Conservation (phyloP, 2,797 vertebrate species). For the Diglossa cyanea region DNA sequence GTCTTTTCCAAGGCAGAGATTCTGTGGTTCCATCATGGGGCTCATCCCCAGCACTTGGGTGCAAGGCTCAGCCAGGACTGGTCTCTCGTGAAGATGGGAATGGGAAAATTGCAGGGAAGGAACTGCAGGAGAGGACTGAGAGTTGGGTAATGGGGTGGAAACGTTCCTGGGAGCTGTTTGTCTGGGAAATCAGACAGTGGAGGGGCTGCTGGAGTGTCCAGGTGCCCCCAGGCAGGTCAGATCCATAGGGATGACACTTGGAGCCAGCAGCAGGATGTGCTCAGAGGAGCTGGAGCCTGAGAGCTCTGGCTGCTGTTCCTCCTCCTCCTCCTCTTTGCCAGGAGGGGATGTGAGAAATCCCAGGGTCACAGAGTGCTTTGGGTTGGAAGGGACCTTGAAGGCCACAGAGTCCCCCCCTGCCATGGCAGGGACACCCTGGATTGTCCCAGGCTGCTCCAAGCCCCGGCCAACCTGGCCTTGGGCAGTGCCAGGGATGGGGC, state of each 20-base stretch:
- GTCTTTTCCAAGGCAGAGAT: accelerated
- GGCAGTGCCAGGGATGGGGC: not conserved
- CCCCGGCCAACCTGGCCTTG: not conserved
- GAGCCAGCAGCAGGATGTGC: not conserved
- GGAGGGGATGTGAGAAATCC: not conserved
- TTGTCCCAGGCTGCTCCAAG: not conserved
- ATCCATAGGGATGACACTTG: not conserved
- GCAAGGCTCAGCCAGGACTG: accelerated
- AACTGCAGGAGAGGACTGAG: not conserved
- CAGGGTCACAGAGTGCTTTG: not conserved
- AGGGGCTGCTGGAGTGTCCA: not conserved
- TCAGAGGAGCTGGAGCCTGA: not conserved
- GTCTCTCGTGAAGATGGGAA: accelerated
- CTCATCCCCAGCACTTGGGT: accelerated
- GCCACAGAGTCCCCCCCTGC: not conserved
- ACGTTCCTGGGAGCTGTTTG: not conserved
- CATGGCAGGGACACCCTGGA: not conserved
- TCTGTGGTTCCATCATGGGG: accelerated
- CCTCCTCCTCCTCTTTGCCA: not conserved
- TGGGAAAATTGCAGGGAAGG: not conserved
- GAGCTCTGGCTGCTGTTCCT: not conserved
- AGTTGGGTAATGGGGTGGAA: not conserved
- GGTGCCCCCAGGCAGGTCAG: not conserved
- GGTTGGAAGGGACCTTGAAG: not conserved
- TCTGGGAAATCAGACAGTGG: not conserved